phyloP scores from a whole-genome alignment of 2,113 vertebrate species.

The Anguilla rostrata region DNA sequence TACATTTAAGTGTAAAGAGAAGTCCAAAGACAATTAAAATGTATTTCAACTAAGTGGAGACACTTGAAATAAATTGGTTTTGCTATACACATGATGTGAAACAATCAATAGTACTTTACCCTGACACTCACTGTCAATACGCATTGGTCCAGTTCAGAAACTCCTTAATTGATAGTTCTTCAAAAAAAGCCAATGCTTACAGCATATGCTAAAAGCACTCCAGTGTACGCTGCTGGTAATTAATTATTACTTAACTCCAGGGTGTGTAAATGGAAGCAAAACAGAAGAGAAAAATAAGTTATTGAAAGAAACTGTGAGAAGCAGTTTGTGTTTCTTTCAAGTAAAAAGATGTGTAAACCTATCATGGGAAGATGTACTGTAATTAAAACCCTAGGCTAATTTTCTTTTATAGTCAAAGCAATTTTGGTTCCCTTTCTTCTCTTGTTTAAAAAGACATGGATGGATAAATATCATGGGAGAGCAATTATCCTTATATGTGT shows the following conservation, averaged over 20 bases:
- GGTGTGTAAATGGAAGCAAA: slow-evolving; percentile 36
- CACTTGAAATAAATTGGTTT: slow-evolving; percentile 86
- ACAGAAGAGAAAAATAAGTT: slow-evolving; percentile 3
- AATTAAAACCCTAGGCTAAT: slow-evolving; percentile 26
- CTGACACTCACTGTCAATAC: slow-evolving; percentile 81
- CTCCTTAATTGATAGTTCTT: slow-evolving; percentile 79
- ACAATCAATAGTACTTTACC: slow-evolving; percentile 84
- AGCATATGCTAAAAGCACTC: slow-evolving; percentile 63
- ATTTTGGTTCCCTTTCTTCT: not conserved
- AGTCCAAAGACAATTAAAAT: slow-evolving; percentile 69
- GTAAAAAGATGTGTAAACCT: slow-evolving; percentile 20
- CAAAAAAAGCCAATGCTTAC: slow-evolving; percentile 67
- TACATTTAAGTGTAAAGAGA: slow-evolving; percentile 18
- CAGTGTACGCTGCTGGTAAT: slow-evolving; percentile 68
- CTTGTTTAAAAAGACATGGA: not conserved
- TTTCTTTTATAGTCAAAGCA: slow-evolving; percentile 6
- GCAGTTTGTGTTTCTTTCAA: slow-evolving; percentile 27
- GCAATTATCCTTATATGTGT: not conserved
- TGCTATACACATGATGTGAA: slow-evolving; percentile 84
- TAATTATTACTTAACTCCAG: slow-evolving; percentile 69
- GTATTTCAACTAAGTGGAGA: slow-evolving; percentile 70
- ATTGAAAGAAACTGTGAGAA: slow-evolving; percentile 13
- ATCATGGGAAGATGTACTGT: slow-evolving; percentile 9
- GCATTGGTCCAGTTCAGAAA: slow-evolving; percentile 70
- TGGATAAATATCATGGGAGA: not conserved